Percentiles rank a stretch among this genome's conserved stretches.
These are phyloP conservation scores for Nymphalis urticae DNA, from an alignment of 2,888 invertebrate genomes.

Conservation along the genomic window DNA sequence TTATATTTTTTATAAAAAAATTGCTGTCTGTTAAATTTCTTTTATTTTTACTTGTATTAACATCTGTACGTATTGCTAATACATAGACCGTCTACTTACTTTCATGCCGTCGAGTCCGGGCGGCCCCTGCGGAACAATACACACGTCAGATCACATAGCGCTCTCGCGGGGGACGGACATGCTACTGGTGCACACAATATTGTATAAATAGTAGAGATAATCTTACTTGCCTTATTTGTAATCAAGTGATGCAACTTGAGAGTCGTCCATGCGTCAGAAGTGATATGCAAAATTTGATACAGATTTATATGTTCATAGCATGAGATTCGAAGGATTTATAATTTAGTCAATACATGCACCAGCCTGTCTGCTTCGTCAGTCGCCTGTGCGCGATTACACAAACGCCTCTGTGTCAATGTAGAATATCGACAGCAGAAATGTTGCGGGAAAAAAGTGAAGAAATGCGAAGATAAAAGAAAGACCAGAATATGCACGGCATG, in stretches of 20 bases:
- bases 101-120: conserved; percentile 98
- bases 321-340: background rate
- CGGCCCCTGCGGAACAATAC: conserved; percentile 89
- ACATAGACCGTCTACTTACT: conserved; percentile 86
- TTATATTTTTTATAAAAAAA: too few relatives aligned
- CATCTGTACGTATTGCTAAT: background rate
- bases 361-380: background rate
- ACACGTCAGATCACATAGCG: conserved; percentile 44
- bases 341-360: background rate
- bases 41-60: background rate
- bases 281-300: background rate
- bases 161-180: conserved; percentile 6
- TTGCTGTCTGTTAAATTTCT: background rate
- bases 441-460: conserved; percentile 15
- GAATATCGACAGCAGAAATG: background rate
- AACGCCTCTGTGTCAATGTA: too few relatives aligned
- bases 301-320: background rate
- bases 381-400: background rate
- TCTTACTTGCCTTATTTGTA: conserved; percentile 20
- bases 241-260: conserved; percentile 13
- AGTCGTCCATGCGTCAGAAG: conserved; percentile 20
- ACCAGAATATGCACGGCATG: conserved; percentile 69
- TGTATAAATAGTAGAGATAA: background rate
- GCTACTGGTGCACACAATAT: background rate
- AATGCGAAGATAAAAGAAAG: conserved; percentile 48